Evolutionary conservation across 2,113 vertebrate species (phyloP).

Genomic region (Baryphthengus martii): DNA sequence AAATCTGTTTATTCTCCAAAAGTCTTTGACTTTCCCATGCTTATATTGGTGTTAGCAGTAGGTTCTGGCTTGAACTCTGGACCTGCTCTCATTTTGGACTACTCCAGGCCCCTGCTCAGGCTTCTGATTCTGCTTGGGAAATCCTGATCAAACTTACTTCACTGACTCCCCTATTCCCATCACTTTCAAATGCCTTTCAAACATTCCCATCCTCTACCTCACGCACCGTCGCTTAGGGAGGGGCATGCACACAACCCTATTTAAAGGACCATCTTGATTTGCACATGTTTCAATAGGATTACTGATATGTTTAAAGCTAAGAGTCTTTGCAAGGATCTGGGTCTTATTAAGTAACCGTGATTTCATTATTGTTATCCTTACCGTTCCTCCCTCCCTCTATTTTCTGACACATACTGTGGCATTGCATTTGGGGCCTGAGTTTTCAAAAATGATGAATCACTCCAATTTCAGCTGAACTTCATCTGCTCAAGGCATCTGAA

Average conservation of each 20-base stretch:
- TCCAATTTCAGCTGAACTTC: background rate
- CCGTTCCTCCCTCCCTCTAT: background rate
- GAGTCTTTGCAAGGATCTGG: constrained; percentile 16
- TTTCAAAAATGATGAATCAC: background rate
- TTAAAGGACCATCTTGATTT: background rate
- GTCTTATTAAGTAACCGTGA: background rate
- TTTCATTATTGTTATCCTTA: constrained; percentile 17
- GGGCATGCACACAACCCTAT: background rate
- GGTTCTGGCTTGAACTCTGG: background rate
- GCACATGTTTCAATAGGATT: background rate
- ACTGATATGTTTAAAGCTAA: background rate
- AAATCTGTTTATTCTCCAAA: background rate
- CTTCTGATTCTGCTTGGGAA: background rate
- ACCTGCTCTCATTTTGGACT: background rate
- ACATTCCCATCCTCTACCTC: background rate
- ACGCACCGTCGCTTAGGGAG: background rate
- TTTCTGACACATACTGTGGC: background rate
- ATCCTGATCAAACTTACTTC: background rate
- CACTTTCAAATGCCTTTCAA: background rate
- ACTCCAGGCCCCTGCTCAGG: background rate
- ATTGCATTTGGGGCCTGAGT: background rate
- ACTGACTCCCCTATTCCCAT: background rate
- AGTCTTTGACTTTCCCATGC: background rate
- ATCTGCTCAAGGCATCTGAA: background rate
- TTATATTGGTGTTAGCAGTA: background rate